Base-by-base conservation (phyloP, 2,888 invertebrate species). In the Pyrochroa serraticornis region DNA sequence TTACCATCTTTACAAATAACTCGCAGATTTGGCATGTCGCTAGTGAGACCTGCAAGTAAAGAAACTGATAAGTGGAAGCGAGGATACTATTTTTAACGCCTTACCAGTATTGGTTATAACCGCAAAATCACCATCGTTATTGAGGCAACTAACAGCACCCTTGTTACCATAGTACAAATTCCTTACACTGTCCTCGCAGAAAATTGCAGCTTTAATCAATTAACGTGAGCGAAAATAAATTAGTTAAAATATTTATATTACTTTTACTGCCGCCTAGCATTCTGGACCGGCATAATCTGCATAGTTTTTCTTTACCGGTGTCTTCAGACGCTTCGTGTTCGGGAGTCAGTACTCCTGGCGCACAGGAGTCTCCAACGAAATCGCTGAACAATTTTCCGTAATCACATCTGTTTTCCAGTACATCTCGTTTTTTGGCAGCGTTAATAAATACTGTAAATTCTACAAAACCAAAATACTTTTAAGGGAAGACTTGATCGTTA, bases 401-500 rank as follows among this genome's bases (percentile, higher is more conserved):
- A 71, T 87, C 83, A 64, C 87, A 88, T 43, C 84, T 81, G 0
- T 77, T 66, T 0, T 80, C 76, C 38, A 86, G 72, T 1, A 86
- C 73, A 7, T 80, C 76, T 0, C 79, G 75, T 55, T 79, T 78
- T 31, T 84, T 83, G 0, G 83, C 83, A 0, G 79, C 71, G 37
- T 85, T 83, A 1, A 87, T 78, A 70, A 87, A 87, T 1, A 87
- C 82, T 39, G 88, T 75, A 81, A 85, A 87, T 5, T 87, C 86
- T 84, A 64, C 57, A 75, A 73, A 37, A 51, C n/a, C n/a, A n/a
- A n/a, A n/a, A n/a, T n/a, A n/a, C n/a, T n/a, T n/a, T n/a, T n/a
- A n/a, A n/a, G n/a, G n/a, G n/a, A n/a, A n/a, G n/a, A n/a, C n/a
- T n/a, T n/a, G n/a, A n/a, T n/a, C n/a, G n/a, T n/a, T n/a, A n/a